phyloP scores from a whole-genome alignment of 1,140 invertebrate genomes.

The Bathynomus jamesi region DNA sequence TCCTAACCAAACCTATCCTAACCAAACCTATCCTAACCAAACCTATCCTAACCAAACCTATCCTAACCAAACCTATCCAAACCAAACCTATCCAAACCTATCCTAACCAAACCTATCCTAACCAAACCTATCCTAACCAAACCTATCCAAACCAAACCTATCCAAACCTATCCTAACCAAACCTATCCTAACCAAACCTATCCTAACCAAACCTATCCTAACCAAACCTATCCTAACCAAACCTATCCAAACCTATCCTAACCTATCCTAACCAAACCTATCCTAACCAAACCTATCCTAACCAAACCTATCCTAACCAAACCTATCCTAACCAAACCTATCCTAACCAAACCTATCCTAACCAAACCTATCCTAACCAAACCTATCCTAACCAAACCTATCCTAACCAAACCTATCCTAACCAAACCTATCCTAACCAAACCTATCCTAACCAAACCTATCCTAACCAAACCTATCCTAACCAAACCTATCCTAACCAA shows the following conservation, averaged over 20 bases:
- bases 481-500: conserved; percentile 36
- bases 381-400: conserved; percentile 33
- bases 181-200: not conserved
- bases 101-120: conserved; percentile 36
- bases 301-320: conserved; percentile 28
- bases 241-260: conserved; percentile 32
- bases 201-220: conserved; percentile 8
- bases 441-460: conserved; percentile 35
- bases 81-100: conserved; percentile 34
- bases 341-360: conserved; percentile 31
- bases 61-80: conserved; percentile 32
- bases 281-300: conserved; percentile 32
- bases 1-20: conserved; percentile 26
- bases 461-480: conserved; percentile 32
- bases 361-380: conserved; percentile 31
- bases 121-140: conserved; percentile 34
- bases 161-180: conserved; percentile 1
- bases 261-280: conserved; percentile 33
- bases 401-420: conserved; percentile 36
- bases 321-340: conserved; percentile 27
- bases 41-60: conserved; percentile 32
- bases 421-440: conserved; percentile 36
- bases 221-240: conserved; percentile 32
- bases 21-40: conserved; percentile 29
- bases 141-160: conserved; percentile 34